Evolutionary conservation across 2,113 vertebrate genomes (phyloP).

Genomic region (Chlorodrepanis virens): DNA sequence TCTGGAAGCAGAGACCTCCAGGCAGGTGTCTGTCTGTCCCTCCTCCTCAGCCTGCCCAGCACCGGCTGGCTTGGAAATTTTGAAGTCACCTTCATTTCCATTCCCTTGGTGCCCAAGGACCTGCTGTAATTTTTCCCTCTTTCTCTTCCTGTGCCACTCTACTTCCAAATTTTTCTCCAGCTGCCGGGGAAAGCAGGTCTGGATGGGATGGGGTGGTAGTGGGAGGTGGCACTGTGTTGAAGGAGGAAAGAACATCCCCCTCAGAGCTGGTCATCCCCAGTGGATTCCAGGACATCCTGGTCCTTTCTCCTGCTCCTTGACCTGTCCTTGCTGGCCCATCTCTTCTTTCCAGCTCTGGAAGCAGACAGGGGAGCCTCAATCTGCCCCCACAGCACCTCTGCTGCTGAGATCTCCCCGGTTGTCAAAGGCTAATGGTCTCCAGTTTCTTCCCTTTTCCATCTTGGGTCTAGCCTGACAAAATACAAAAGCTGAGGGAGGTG

Average conservation of each 20-base stretch:
- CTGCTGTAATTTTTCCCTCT: fast-evolving
- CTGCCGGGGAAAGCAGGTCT: not conserved
- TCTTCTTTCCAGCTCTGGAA: not conserved
- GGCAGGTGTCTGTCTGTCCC: not conserved
- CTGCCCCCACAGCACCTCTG: not conserved
- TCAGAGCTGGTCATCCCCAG: fast-evolving
- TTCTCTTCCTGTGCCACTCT: not conserved
- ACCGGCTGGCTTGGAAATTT: not conserved
- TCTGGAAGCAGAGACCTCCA: not conserved
- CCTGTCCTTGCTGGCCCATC: not conserved
- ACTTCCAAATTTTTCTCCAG: not conserved
- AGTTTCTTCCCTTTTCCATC: conserved; percentile 11
- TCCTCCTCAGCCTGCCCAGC: fast-evolving
- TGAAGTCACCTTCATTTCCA: not conserved
- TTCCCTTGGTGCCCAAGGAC: not conserved
- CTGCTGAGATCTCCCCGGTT: not conserved
- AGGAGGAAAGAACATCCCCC: not conserved
- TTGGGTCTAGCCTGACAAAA: conserved; percentile 38
- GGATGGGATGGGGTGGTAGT: not conserved
- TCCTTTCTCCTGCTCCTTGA: not conserved
- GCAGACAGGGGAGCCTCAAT: not conserved
- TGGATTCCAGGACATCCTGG: not conserved
- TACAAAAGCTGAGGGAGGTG: not conserved
- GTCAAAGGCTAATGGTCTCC: not conserved
- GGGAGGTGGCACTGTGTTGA: not conserved